phyloP scores from a whole-genome alignment of 2,113 vertebrate species.

The Campylomormyrus tamandua region DNA sequence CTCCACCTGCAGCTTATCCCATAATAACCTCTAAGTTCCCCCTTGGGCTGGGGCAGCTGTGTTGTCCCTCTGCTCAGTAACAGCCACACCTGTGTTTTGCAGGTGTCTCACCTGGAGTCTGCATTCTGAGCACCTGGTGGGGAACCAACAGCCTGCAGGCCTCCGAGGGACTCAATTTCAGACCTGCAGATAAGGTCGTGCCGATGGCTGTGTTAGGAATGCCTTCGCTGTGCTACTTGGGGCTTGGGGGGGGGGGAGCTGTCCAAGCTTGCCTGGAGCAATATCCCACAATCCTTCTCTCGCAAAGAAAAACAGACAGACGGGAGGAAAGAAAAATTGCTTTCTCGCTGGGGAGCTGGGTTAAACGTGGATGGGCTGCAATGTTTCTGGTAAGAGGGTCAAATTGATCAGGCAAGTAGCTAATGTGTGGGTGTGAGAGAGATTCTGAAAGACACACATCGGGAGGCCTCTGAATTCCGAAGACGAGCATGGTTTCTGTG shows the following conservation, averaged over 20 bases:
- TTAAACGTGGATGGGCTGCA: neutral
- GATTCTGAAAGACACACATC: constrained; percentile 1
- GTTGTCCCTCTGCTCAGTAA: constrained; percentile 56
- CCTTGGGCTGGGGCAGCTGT: constrained; percentile 60
- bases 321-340: neutral
- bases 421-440: neutral
- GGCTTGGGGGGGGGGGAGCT: neutral
- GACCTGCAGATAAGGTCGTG: constrained; percentile 50
- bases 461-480: neutral
- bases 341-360: neutral
- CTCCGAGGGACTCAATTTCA: constrained; percentile 60
- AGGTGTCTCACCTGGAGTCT: constrained; percentile 65
- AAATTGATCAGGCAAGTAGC: too few species aligned
- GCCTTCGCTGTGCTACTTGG: constrained; percentile 14
- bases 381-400: neutral
- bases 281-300: constrained; percentile 19
- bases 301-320: neutral
- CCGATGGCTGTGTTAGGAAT: constrained; percentile 20
- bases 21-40: constrained; percentile 32
- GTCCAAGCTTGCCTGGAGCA: constrained; percentile 31
- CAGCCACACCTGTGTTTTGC: constrained; percentile 65
- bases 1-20: constrained; percentile 42
- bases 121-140: constrained; percentile 59
- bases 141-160: constrained; percentile 41
- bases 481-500: neutral